These are phyloP conservation scores for Triops cancriformis DNA, from an alignment of 1,140 invertebrate genomes.

Conservation along the genomic window DNA sequence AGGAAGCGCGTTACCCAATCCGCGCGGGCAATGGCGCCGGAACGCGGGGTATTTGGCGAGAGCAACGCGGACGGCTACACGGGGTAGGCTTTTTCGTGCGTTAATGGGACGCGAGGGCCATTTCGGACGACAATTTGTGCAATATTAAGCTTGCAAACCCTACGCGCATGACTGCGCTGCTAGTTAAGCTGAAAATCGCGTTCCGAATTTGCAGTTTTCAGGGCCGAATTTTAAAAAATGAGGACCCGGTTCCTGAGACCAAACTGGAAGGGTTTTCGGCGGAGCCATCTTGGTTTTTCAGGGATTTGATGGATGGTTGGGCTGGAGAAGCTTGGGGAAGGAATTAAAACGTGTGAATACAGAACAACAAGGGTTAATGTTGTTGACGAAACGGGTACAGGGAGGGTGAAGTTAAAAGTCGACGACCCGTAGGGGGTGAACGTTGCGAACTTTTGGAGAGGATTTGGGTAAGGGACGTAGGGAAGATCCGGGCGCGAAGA, in stretches of 20 bases:
- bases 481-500: background rate
- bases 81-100: background rate
- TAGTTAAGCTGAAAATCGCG: background rate
- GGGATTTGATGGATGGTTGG: too few relatives aligned
- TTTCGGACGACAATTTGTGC: background rate
- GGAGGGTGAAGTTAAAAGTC: background rate
- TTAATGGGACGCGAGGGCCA: background rate
- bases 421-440: background rate
- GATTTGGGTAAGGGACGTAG: too few relatives aligned
- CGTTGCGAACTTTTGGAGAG: background rate
- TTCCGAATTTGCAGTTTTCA: background rate
- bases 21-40: background rate
- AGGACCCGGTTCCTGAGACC: background rate
- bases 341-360: background rate
- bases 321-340: too few relatives aligned
- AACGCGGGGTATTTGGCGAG: background rate
- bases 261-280: too few relatives aligned
- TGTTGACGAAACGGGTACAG: background rate
- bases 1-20: background rate
- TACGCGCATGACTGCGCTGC: background rate
- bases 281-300: too few relatives aligned
- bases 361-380: background rate
- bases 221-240: background rate
- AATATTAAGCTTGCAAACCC: background rate
- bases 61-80: background rate